Evolutionary conservation across 2,888 invertebrate species (phyloP).

Genomic region (Cancer borealis): DNA sequence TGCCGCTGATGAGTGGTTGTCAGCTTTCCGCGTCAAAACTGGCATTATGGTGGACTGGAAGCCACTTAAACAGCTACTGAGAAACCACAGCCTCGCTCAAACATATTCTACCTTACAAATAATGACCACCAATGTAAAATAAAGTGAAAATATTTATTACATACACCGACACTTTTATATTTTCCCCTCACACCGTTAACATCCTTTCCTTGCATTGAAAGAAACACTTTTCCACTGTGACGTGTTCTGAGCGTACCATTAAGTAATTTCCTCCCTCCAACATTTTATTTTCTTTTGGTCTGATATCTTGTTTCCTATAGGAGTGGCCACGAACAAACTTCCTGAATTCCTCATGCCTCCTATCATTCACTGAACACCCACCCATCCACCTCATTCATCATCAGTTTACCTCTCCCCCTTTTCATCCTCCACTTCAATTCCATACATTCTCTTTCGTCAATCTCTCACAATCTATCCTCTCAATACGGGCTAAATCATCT

Average conservation of each 20-base stretch:
- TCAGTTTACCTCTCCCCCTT: not conserved
- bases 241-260: no score
- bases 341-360: not conserved
- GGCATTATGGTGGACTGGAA: not conserved
- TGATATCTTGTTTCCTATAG: not conserved
- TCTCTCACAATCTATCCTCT: not conserved
- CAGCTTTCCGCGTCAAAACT: not conserved
- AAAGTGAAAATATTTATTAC: not conserved
- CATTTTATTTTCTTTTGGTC: not conserved
- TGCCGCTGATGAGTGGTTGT: not conserved
- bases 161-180: not conserved
- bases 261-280: not conserved
- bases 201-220: no score
- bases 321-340: not conserved
- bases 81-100: not conserved
- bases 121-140: not conserved
- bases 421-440: not conserved
- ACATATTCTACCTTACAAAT: not conserved
- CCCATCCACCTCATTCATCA: not conserved
- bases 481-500: not conserved
- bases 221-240: no score
- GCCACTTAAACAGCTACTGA: not conserved
- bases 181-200: not conserved
- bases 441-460: not conserved
- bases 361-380: not conserved